Evolutionary conservation across 2,113 vertebrate species (phyloP), one percentile per base, ranked within the genome.

Genomic region (Platycercus adscitus): DNA sequence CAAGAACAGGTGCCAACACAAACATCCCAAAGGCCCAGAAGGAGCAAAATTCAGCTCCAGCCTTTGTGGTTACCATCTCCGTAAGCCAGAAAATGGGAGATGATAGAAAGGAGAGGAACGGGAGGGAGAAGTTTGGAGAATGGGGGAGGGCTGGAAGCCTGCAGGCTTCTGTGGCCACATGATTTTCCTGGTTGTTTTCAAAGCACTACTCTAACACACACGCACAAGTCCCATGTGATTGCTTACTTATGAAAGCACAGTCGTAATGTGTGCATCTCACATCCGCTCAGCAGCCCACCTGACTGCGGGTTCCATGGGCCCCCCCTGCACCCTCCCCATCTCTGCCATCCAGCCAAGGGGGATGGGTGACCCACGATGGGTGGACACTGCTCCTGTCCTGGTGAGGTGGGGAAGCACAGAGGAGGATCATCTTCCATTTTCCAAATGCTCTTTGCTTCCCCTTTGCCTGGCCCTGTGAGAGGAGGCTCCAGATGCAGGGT

Each of bases 171-270:
- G 76, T 73, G 95, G 96, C 97, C 98, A 97, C 96, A 97, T 97
- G 96, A 98, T 97, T 96, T 97, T 96, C 87, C 91, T 83, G 35
- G 91, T 94, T 97, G 90, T 97, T 97, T 98, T 95, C 94, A 89
- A 94, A 95, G 81, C 20, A 7, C 68, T 37, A 75, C 84, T 61
- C 60, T 35, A 88, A 87, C 75, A 95, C 21, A 88, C 43, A 35
- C 17, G 3, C 92, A 92, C 86, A 3, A 95, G 96, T 55, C 81
- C 96, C 98, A 97, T 97, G 97, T 98, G 98, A 98, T 86, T 7
- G 9, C 75, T 61, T 31, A 95, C 91, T 96, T 96, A 97, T 75
- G 86, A 97, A 95, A 97, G 96, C 97, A 97, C 64, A 91, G 76
- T 31, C 58, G 20, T 91, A 92, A 64, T 41, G 61, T 70, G 96